phyloP scores from a whole-genome alignment of 1,140 invertebrate species.

The Drosophila micromelanica region DNA sequence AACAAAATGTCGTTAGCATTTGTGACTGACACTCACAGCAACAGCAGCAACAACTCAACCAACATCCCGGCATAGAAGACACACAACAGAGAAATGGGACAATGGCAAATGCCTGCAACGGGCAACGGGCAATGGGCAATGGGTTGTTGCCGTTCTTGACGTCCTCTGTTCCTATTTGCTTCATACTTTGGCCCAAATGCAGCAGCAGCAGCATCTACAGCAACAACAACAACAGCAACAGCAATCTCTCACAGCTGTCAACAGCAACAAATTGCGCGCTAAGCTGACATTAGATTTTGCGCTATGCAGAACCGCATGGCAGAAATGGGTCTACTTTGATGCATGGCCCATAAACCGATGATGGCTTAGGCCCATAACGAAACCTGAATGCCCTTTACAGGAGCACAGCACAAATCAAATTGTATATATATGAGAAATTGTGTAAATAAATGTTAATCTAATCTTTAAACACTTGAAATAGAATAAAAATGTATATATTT shows the following conservation, averaged over 20 bases:
- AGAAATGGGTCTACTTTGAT: constrained; percentile 49
- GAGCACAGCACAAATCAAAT: not conserved
- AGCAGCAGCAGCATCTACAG: constrained; percentile 25
- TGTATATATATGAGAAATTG: no score
- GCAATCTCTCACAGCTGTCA: constrained; percentile 76
- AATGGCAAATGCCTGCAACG: constrained; percentile 50
- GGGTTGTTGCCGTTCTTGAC: constrained; percentile 38
- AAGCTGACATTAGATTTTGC: constrained; percentile 77
- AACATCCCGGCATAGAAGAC: constrained; percentile 13
- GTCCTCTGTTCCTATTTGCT: constrained; percentile 22
- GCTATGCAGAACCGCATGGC: constrained; percentile 53
- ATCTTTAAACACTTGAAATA: no score
- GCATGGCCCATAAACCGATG: constrained; percentile 39
- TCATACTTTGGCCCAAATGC: constrained; percentile 32
- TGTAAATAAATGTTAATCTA: no score
- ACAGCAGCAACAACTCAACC: constrained; percentile 1
- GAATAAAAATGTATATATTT: no score
- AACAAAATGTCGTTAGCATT: constrained; percentile 83
- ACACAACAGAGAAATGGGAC: constrained; percentile 29
- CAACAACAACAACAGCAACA: constrained; percentile 54
- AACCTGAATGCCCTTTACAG: constrained; percentile 18
- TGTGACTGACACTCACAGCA: constrained; percentile 67
- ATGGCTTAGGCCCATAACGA: constrained; percentile 8
- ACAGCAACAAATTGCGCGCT: constrained; percentile 78
- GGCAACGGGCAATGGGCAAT: constrained; percentile 12